A percentile compares a stretch with the other conserved stretches of the same genome.
phyloP scores from a whole-genome alignment of 92 coral and sea anemone species.

The Zoanthus sansibaricus region DNA sequence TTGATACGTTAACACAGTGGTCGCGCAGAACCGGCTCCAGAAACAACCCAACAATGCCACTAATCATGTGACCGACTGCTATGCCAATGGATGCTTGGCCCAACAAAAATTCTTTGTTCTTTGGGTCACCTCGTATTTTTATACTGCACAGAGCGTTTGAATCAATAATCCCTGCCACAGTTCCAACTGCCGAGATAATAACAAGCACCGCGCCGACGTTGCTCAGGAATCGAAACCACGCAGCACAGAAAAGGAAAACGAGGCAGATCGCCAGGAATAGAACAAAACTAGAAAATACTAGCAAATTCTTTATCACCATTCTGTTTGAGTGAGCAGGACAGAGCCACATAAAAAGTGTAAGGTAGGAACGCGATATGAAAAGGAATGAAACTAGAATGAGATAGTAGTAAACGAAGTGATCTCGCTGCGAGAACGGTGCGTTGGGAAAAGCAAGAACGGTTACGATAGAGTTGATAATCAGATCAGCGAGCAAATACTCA shows the following conservation, averaged over 20 bases:
- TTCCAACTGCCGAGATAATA: neutral
- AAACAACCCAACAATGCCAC: constrained; percentile 39
- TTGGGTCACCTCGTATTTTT: constrained; percentile 15
- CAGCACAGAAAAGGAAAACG: constrained; percentile 19
- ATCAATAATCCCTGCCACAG: constrained; percentile 15
- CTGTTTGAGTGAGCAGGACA: neutral
- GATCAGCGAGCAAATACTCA: constrained; percentile 31
- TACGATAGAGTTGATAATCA: constrained; percentile 16
- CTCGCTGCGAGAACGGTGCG: constrained; percentile 43
- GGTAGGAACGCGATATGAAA: constrained; percentile 16
- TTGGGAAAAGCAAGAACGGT: constrained; percentile 27
- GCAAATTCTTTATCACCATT: neutral
- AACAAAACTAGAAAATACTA: neutral
- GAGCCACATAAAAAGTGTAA: constrained; percentile 16
- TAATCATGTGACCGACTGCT: constrained; percentile 40
- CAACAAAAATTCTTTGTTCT: constrained; percentile 13
- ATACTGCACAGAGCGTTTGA: constrained; percentile 30
- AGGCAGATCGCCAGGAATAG: constrained; percentile 2
- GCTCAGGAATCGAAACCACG: constrained; percentile 25
- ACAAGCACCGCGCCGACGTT: constrained; percentile 2
- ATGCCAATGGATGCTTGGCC: constrained; percentile 34
- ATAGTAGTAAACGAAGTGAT: constrained; percentile 35
- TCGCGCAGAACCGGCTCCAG: constrained; percentile 23
- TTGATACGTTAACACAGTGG: constrained; percentile 24
- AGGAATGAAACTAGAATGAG: neutral